Base-by-base conservation (phyloP, 1,140 invertebrate genomes). In the Myzus persicae region DNA sequence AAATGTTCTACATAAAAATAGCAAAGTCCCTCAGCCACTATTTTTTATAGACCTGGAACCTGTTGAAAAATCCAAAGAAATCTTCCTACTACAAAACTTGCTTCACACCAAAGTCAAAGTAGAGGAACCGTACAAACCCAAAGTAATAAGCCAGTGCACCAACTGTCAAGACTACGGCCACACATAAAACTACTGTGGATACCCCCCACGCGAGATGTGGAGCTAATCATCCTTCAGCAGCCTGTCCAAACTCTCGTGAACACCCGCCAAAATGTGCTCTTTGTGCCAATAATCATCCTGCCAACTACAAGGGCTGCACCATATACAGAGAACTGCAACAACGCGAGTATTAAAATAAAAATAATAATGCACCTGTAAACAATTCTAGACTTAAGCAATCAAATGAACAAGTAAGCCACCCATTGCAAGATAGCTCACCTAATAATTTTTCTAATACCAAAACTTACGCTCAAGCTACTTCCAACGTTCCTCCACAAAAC, bases 171-270 rank as follows among this genome's bases (percentile, higher is more conserved):
- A 36, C 46, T 46, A 93, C 46, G 76, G 18, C 20, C 91, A 93
- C 76, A 95, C 94, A 26, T 94, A 95, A 94, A 88, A 54, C n/a
- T 90, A 46, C n/a, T 85, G n/a, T n/a, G 18, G 48, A 22, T 36
- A 67, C 18, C 38, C 91, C 3, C 36, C 40, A 92, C 42, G 94
- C 95, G 4, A 95, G 95, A 94, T 95, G 95, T 94, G 94, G 94
- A n/a, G 89, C 92, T 44, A 90, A 94, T 36, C 95, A 95, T 92
- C 31, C 84, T 20, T 94, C 94, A 18, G 90, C 94, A 94, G 94
- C 94, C 94, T 95, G 95, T 94, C 94, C 59, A 46, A 95, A 95
- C 94, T 54, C 84, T n/a, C 94, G 93, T 94, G 84, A 95, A 90
- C 93, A 93, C 22, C 94, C 94, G 85, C 94, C 94, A 76, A 95